phyloP scores from a whole-genome alignment of 2,888 invertebrate species.

The Campoplex capitator region DNA sequence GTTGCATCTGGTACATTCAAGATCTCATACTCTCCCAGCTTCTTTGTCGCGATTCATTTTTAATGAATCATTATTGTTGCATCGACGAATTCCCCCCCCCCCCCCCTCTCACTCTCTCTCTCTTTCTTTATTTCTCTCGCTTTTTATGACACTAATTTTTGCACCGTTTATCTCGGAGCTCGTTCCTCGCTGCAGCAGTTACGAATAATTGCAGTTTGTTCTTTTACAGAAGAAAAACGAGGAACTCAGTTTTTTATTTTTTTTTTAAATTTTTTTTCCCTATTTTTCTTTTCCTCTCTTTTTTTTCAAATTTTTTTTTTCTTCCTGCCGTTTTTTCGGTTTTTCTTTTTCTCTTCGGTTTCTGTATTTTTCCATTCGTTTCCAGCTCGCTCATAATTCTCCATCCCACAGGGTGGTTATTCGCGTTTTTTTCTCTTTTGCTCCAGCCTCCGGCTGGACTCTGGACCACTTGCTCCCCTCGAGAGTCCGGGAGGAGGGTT shows the following conservation, averaged over 20 bases:
- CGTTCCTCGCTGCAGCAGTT: conserved; percentile 53
- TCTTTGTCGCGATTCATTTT: not conserved
- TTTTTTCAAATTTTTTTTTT: conserved; percentile 19
- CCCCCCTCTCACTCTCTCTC: too few relatives aligned
- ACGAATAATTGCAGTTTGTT: conserved; percentile 72
- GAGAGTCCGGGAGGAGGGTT: conserved; percentile 9
- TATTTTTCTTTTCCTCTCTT: conserved; percentile 32
- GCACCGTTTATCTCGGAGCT: conserved; percentile 16
- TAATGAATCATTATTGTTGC: conserved; percentile 47
- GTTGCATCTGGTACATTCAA: not conserved
- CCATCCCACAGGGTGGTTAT: conserved; percentile 2
- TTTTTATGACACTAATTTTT: conserved; percentile 7
- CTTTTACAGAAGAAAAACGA: conserved; percentile 60
- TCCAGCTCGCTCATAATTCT: conserved; percentile 35
- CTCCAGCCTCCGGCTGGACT: conserved; percentile 4
- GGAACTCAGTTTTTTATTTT: conserved; percentile 50
- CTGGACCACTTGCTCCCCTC: conserved; percentile 28
- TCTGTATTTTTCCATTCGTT: conserved; percentile 38
- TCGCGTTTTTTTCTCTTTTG: not conserved
- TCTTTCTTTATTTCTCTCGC: too few relatives aligned
- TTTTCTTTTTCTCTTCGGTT: conserved; percentile 45
- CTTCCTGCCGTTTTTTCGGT: conserved; percentile 18
- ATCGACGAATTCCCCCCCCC: not conserved
- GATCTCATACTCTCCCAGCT: not conserved
- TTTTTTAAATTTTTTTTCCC: not conserved